These are phyloP conservation scores for Leucosticte australis DNA, from an alignment of 2,113 vertebrate genomes.

Conservation along the genomic window DNA sequence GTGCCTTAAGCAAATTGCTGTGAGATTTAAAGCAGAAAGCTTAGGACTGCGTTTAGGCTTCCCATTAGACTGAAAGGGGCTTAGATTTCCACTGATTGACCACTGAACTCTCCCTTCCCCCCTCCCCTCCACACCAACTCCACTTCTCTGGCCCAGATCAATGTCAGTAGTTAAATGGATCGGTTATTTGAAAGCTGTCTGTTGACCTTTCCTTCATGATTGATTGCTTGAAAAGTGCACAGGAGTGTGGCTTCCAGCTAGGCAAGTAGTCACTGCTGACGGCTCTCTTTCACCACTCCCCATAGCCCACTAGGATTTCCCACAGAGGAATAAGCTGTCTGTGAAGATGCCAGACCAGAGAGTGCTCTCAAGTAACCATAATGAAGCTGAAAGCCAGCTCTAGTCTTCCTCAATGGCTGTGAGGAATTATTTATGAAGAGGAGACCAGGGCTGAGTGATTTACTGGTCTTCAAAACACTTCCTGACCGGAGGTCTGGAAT, in stretches of 20 bases:
- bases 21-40: conserved; percentile 7
- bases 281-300: conserved; percentile 52
- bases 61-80: conserved; percentile 19
- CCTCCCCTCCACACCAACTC: neutral
- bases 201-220: conserved; percentile 72
- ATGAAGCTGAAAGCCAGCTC: conserved; percentile 60
- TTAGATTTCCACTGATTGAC: conserved; percentile 67
- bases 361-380: conserved; percentile 60
- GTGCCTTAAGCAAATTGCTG: neutral
- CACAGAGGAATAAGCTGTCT: conserved; percentile 56
- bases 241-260: conserved; percentile 67
- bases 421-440: conserved; percentile 75
- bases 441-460: conserved; percentile 48
- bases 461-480: conserved; percentile 61
- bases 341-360: conserved; percentile 15
- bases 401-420: conserved; percentile 32
- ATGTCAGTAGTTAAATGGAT: conserved; percentile 75
- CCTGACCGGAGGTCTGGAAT: conserved; percentile 36
- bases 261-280: conserved; percentile 37
- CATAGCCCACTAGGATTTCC: conserved; percentile 60
- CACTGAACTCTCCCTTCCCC: neutral
- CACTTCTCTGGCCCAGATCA: conserved; percentile 64
- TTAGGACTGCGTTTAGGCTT: conserved; percentile 33
- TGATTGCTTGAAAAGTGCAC: conserved; percentile 63
- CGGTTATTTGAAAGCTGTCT: conserved; percentile 73